These are phyloP conservation scores for Cheilosia soror DNA, from an alignment of 2,888 invertebrate species.

Conservation along the genomic window DNA sequence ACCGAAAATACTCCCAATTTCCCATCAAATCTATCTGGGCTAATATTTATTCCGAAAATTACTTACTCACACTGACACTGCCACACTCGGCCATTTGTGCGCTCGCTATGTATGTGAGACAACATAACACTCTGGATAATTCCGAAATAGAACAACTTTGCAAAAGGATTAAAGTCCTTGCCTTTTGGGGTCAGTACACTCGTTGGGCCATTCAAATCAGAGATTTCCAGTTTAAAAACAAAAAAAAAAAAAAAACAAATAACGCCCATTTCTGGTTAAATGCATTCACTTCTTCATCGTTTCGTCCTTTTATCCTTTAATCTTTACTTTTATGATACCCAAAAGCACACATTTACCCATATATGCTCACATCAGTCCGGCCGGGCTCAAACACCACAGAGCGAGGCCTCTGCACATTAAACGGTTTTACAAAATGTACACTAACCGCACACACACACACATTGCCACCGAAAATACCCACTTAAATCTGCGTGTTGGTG, in stretches of 20 bases:
- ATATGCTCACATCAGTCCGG: neutral
- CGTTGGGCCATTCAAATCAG: conserved; percentile 53
- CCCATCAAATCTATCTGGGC: conserved; percentile 64
- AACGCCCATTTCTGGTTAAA: conserved; percentile 68
- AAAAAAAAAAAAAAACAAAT: conserved; percentile 26
- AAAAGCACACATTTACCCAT: conserved; percentile 49
- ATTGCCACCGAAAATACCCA: conserved; percentile 29
- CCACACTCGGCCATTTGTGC: neutral
- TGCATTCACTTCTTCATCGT: conserved; percentile 75
- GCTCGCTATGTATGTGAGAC: neutral
- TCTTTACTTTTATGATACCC: conserved; percentile 67
- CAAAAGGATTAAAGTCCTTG: conserved; percentile 55
- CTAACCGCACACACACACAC: conserved; percentile 7
- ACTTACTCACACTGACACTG: conserved; percentile 23
- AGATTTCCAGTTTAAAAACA: conserved; percentile 36
- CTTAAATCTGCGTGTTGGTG: conserved; percentile 48
- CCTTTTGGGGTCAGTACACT: conserved; percentile 52
- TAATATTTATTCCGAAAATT: conserved; percentile 65
- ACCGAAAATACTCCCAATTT: conserved; percentile 64
- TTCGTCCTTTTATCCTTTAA: conserved; percentile 73
- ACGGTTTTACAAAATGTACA: conserved; percentile 57
- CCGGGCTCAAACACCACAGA: conserved; percentile 22
- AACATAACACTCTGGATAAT: conserved; percentile 12
- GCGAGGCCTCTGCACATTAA: conserved; percentile 56
- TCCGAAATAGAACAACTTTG: conserved; percentile 35